Evolutionary conservation across 2,797 vertebrate species (phyloP).

Genomic region (Rhinoraja longicauda): DNA sequence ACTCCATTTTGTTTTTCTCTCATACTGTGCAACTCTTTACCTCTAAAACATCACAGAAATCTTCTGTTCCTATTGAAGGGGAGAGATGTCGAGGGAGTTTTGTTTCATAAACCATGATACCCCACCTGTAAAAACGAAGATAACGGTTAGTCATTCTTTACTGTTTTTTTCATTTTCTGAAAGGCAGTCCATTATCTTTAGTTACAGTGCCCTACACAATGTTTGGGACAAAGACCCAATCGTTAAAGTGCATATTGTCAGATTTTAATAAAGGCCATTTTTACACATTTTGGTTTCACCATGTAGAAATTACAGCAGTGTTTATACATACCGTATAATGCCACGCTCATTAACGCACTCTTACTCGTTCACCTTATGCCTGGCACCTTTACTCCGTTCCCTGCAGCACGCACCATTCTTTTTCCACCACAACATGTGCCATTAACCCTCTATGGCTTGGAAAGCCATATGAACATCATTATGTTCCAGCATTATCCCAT

Average conservation of each 20-base stretch:
- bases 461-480: too few species aligned
- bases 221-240: too few species aligned
- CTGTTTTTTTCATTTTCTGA: background rate
- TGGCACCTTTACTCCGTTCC: background rate
- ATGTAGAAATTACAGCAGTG: too few species aligned
- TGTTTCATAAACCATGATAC: slow-evolving; percentile 94
- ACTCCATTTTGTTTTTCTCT: too few species aligned
- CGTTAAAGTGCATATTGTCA: too few species aligned
- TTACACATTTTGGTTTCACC: too few species aligned
- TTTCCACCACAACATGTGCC: background rate
- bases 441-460: background rate
- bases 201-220: background rate
- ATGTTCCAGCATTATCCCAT: background rate
- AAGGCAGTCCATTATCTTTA: too few species aligned
- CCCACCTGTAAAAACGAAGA: slow-evolving; percentile 69
- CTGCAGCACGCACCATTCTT: background rate
- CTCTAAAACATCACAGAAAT: slow-evolving; percentile 87
- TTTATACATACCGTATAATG: too few species aligned
- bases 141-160: background rate
- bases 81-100: slow-evolving; percentile 79
- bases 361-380: background rate
- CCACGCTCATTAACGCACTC: background rate
- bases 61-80: slow-evolving; percentile 69
- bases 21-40: slow-evolving; percentile 53
- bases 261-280: too few species aligned